These are phyloP conservation scores for Trichonephila clavipes DNA, from an alignment of 1,140 invertebrate species.

Conservation along the genomic window DNA sequence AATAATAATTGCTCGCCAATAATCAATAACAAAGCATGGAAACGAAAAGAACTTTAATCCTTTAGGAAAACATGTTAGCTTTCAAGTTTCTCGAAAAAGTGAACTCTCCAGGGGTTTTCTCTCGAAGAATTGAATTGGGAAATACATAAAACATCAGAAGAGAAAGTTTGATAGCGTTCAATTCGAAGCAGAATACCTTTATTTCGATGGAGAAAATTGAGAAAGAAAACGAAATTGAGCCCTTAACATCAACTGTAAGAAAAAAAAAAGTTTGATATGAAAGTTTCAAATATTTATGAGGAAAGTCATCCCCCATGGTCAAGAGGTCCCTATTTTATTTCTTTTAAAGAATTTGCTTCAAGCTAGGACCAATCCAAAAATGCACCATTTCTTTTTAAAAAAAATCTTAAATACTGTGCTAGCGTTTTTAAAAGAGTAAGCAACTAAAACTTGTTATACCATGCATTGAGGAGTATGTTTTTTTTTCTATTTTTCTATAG, in stretches of 20 bases:
- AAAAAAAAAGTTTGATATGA: background rate
- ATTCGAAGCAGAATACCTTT: slow-evolving; percentile 33
- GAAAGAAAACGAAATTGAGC: slow-evolving; percentile 11
- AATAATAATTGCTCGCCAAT: too few species aligned
- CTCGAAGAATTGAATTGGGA: slow-evolving; percentile 48
- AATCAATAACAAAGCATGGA: too few species aligned
- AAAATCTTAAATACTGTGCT: background rate
- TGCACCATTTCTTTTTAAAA: background rate
- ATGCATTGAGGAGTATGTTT: too few species aligned
- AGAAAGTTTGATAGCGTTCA: slow-evolving; percentile 44
- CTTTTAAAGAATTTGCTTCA: background rate
- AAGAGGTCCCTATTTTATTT: background rate
- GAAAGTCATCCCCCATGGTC: background rate
- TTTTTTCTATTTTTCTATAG: too few species aligned
- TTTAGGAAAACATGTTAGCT: background rate
- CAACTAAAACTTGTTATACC: too few species aligned
- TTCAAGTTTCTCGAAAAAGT: slow-evolving; percentile 17
- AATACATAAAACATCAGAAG: slow-evolving; percentile 52
- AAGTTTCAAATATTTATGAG: slow-evolving; percentile 22
- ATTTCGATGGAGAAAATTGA: background rate
- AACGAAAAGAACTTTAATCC: background rate
- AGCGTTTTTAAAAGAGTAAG: too few species aligned
- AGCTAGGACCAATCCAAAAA: background rate
- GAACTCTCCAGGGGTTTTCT: background rate
- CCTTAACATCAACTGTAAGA: background rate